Evolutionary conservation across 2,888 invertebrate species (phyloP), one percentile per base, ranked within the genome.

Genomic region (Iphiclides podalirius): DNA sequence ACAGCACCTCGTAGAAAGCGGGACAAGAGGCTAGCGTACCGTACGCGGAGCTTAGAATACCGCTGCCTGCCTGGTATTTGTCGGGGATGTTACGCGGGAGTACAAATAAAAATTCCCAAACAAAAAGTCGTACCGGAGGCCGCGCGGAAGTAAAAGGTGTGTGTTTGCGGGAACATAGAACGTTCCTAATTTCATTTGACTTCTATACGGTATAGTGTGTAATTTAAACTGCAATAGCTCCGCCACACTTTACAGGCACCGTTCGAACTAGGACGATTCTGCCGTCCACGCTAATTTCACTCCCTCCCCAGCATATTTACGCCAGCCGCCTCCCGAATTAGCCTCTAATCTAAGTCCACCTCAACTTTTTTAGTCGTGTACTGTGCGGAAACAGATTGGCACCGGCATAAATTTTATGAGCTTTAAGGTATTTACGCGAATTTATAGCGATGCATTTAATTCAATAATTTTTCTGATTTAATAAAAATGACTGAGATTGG

Each of bases 41-140:
- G 28, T 42, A 16, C 15, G 16, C 41, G 50, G n/a, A n/a, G 58
- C 61, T 60, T 51, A 66, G 60, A 63, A 64, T 63, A 57, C 55
- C 53, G 47, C 52, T 58, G 56, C 55, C 57, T 54, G 55, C 58
- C 62, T n/a, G n/a, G n/a, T n/a, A n/a, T n/a, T n/a, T n/a, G 61
- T 26, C 52, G 13, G 49, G 37, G 41, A 42, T 53, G 57, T 71
- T 72, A 67, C 61, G 60, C 64, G 70, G 67, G 63, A 50, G 58
- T 60, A 58, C 55, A 57, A 57, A 61, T 38, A 46, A 36, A 45
- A 40, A 26, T 26, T 38, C 11, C 23, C 16, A 17, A 26, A 7
- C 11, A 6, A 7, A 9, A 8, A 20, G 20, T 20, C 20, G 20
- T 20, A 20, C 20, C 20, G 1, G n/a, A n/a, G n/a, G n/a, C n/a